Base-by-base conservation (phyloP, 37 sponge, comb jelly and placozoan genomes). In the Ephydatia muelleri region DNA sequence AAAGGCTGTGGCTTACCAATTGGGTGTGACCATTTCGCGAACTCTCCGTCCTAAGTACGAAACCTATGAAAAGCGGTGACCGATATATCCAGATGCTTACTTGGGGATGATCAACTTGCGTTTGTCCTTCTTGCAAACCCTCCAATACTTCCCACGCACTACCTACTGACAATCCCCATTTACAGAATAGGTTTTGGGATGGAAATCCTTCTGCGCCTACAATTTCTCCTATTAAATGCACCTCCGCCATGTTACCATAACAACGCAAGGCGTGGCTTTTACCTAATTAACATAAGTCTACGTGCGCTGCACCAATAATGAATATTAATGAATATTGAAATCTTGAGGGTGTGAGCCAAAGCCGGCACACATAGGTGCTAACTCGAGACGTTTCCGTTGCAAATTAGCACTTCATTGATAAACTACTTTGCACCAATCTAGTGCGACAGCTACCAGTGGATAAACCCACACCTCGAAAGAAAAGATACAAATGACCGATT, bases 161-260 rank as follows among this genome's bases (percentile, higher is more conserved):
- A 0, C 97, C 99, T 5, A 76, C 25, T 16, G 66, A 70, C 49
- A 97, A 39, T 0, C 92, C 88, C 99, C 99, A 99, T 68, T 97
- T 94, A 48, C 99, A 99, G 67, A 93, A 97, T 30, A 99, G 83
- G 71, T 93, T 84, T 3, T 82, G 79, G 0, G 99, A 97, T 37
- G 90, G 76, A 74, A 99, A 99, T 11, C 83, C 92, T 66, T 72
- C 82, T 37, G 89, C 99, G 5, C 94, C 95, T 14, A 80, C 87
- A 22, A 99, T 49, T 30, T 97, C 92, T 21, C 99, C 99, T 65
- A 99, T 99, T 0, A 99, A 26, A 66, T 99, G 99, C 33, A 99
- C 94, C 87, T 99, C 99, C 9, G 99, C 99, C 99, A 99, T 99
- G 26, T 26, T 21, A 27, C 96, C 83, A 83, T 87, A 0, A 89